A percentile compares a stretch with the other conserved stretches of the same genome.
These are phyloP conservation scores for Caenorhabditis sulstoni DNA, from an alignment of 2,888 invertebrate species.

Conservation along the genomic window DNA sequence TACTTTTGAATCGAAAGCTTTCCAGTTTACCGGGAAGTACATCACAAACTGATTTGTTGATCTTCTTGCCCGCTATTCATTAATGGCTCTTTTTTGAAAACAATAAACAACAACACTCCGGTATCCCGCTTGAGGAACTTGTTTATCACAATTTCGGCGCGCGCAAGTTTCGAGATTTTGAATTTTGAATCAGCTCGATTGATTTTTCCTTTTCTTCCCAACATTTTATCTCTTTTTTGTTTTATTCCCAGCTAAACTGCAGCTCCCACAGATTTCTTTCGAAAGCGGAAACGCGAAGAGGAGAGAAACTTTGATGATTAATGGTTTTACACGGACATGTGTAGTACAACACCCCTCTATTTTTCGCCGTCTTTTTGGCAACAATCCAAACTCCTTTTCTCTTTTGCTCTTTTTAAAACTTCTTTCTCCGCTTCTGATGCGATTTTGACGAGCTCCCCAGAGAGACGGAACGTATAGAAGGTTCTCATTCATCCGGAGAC, in stretches of 20 bases:
- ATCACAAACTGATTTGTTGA: no score
- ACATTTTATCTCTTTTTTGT: not conserved
- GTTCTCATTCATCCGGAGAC: constrained; percentile 32
- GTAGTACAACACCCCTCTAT: not conserved
- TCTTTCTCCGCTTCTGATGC: constrained; percentile 28
- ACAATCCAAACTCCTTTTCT: constrained; percentile 14
- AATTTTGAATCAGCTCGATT: not conserved
- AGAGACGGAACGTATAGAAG: constrained; percentile 32
- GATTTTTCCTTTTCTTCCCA: not conserved
- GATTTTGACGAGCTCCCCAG: constrained; percentile 56
- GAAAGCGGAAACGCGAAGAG: constrained; percentile 20
- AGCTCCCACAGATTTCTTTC: not conserved
- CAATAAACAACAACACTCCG: no score
- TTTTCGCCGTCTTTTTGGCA: constrained; percentile 12
- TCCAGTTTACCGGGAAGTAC: no score
- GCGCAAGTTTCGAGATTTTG: not conserved
- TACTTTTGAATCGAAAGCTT: no score
- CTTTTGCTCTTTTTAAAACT: not conserved
- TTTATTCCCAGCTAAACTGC: not conserved
- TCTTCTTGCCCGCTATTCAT: no score
- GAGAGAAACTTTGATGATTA: constrained; percentile 51
- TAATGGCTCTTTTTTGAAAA: no score
- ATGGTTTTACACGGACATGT: constrained; percentile 29
- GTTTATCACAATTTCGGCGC: no score
- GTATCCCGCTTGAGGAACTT: no score